Base-by-base conservation (phyloP, 1,140 invertebrate species). In the Musca vetustissima region DNA sequence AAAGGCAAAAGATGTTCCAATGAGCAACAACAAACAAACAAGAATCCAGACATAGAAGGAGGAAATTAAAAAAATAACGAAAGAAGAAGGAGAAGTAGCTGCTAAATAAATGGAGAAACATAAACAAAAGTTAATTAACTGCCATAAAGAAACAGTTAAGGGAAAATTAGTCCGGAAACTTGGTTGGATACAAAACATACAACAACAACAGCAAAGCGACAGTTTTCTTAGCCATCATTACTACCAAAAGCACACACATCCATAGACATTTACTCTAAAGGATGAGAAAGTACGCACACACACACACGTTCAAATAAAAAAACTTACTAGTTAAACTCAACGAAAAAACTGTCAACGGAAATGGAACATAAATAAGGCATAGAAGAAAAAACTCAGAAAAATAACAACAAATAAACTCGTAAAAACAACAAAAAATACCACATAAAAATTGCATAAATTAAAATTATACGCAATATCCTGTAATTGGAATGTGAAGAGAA, bases 121-220 rank as follows among this genome's bases (percentile, higher is more conserved):
- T 61, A 61, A 61, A 61, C 57, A 61, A 61, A 61, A 61, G 57
- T 61, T 61, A 61, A 61, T 61, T 61, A 61, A 61, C 57, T 61
- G 57, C 28, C 28, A 61, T 61, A 61, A 61, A 36, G 57, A 61
- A 61, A 61, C 57, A 61, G 57, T 61, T 61, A 61, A 61, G 36
- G 57, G 57, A 61, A 61, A 61, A 61, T 61, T 61, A 61, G 57
- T 28, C 57, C 57, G 57, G 57, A 61, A 61, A 32, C 57, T 19
- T 28, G 25, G 36, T 43, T 43, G 36, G 36, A 4, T 43, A 57
- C 22, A 57, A 15, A 57, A 28, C 1, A 53, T 21, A 53, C 11
- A 55, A 25, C 0, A 55, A 4, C 8, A 55, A 55, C 22, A 59
- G 13, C 9, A 32, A 14, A 59, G 7, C 25, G 36, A 2, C 36